Evolutionary conservation across 2,888 invertebrate genomes (phyloP).

Genomic region (Chrysina gloriosa): DNA sequence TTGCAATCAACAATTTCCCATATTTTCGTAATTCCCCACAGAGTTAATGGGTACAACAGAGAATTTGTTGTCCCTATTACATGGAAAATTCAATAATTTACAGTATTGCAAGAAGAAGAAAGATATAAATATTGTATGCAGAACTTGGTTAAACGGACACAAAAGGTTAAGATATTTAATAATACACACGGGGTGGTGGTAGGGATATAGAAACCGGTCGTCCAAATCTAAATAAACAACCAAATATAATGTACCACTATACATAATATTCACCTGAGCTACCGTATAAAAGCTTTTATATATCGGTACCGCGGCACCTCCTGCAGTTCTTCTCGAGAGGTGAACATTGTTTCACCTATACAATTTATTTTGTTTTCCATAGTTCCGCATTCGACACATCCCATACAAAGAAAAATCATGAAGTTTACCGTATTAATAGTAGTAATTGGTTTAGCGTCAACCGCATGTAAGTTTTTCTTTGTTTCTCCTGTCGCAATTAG

Average conservation of each 20-base stretch:
- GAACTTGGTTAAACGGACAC: conserved; percentile 7
- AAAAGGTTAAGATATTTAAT: conserved; percentile 28
- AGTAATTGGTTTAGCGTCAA: conserved; percentile 48
- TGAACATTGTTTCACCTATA: conserved; percentile 53
- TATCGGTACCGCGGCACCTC: conserved; percentile 54
- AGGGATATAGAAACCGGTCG: conserved; percentile 38
- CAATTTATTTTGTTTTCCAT: conserved; percentile 43
- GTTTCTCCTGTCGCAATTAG: conserved; percentile 31
- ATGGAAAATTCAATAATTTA: not conserved
- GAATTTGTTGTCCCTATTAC: too few species aligned
- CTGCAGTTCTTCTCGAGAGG: conserved; percentile 57
- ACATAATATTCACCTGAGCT: conserved; percentile 44
- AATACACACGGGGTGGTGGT: conserved; percentile 4
- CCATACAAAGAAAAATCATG: conserved; percentile 48
- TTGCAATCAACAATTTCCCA: too few species aligned
- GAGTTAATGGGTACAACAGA: too few species aligned
- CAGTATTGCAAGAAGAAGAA: not conserved
- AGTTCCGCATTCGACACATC: conserved; percentile 30
- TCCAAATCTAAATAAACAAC: conserved; percentile 34
- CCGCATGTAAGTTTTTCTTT: conserved; percentile 55
- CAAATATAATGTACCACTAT: conserved; percentile 6
- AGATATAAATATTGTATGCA: not conserved
- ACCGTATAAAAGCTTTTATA: conserved; percentile 58
- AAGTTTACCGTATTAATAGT: conserved; percentile 51
- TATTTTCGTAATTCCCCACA: too few species aligned